Base-by-base conservation (phyloP, 1,140 invertebrate genomes). In the Leguminivora glycinivorella region DNA sequence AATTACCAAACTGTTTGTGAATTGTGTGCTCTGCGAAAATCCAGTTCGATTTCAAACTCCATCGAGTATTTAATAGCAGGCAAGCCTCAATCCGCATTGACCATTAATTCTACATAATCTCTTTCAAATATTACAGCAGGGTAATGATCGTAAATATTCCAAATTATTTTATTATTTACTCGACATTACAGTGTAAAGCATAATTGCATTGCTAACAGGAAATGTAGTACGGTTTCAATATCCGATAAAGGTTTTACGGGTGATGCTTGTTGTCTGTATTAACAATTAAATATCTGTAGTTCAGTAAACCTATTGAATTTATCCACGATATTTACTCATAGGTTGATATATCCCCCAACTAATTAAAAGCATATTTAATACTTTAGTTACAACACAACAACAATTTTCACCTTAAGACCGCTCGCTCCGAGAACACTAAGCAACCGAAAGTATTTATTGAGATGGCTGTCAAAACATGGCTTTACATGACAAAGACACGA, bases 1-100 rank as follows among this genome's bases (percentile, higher is more conserved):
- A 29, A 63, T 63, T 19, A 63, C 58, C 58, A 17, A 63, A 63
- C 58, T 29, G n/a, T 63, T 29, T 63, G 58, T 29, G 26, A 31
- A 63, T 63, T 34, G 58, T 31, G 58, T 31, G 25, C 29, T n/a
- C 25, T 25, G 52, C 6, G 40, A 52, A 52, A 9, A 52, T 52
- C 5, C 19, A 52, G 17, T 19, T 52, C 25, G 10, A 29, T 26
- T 60, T n/a, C 17, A 52, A 22, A n/a, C 25, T 63, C 25, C 58
- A 63, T 1, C 58, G 7, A 34, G 29, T 63, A 63, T 63, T 34
- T n/a, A 31, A 63, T 26, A 26, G 24, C 58, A 31, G 14, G 14
- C 9, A 31, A 34, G 58, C 26, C n/a, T 63, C 17, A 31, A 19
- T 63, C 56, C 24, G 19, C 34, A 38, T 14, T 38, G 34, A 17